Evolutionary conservation across 2,888 invertebrate species (phyloP), one percentile per base, ranked within the genome.

Genomic region (Malthinus flaveolus): DNA sequence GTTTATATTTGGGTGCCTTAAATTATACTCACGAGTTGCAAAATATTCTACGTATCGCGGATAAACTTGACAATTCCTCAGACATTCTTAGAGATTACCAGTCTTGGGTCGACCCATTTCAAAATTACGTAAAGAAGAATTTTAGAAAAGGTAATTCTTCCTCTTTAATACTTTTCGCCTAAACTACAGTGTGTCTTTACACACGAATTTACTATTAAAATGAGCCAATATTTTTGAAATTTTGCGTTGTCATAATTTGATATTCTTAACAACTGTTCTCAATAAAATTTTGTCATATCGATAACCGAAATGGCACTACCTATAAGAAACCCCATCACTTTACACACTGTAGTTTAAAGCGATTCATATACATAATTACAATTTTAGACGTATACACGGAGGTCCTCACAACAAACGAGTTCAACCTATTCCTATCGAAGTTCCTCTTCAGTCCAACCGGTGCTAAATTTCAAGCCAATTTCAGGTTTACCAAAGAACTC

Each of bases 391-490:
- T 82, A 8, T 79, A 78, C 37, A 68, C 73, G 6, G 71, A 81
- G 10, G 69, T 67, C 1, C 56, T 86, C 33, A 75, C 82, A 2
- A 83, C 85, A 32, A 71, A 73, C 0, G 81, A 87, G 35, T 91
- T 89, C 74, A 79, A 82, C 45, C 70, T 76, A 13, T 87, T 85
- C 70, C 77, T 91, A 58, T 87, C 89, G 0, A 85, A 85, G 71
- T 91, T 89, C 75, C 74, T 91, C 15, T 87, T 84, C 68, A 90
- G 89, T 71, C 84, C 85, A 0, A 75, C 79, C 44, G 88, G 90
- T 15, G 88, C 89, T 5, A 84, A 84, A 68, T 90, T 83, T 78
- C 87, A 87, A 73, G 79, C 82, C 0, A 87, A 86, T 73, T 88
- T 91, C 67, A 83, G 83, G 67, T 89, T 91, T 72, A 76, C 79